These are phyloP conservation scores for Aporophyla lueneburgensis DNA, from an alignment of 2,888 invertebrate species.

Conservation along the genomic window DNA sequence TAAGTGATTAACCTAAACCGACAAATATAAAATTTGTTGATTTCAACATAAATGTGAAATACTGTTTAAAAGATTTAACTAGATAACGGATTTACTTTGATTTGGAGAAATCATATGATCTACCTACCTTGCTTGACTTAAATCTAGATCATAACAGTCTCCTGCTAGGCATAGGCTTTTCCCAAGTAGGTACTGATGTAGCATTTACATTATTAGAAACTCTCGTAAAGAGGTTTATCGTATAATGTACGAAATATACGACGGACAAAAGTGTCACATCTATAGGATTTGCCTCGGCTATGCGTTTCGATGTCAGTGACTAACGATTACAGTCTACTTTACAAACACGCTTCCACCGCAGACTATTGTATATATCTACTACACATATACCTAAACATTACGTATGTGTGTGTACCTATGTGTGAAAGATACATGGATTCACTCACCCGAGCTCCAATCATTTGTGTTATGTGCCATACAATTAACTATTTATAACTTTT, in stretches of 20 bases:
- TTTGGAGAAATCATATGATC: neutral
- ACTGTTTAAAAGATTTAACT: neutral
- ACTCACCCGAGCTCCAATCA: slow-evolving; percentile 61
- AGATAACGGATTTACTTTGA: neutral
- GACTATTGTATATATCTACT: slow-evolving; percentile 60
- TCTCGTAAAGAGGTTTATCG: neutral
- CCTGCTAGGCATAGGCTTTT: neutral
- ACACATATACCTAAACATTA: slow-evolving; percentile 52
- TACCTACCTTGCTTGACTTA: neutral
- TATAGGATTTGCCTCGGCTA: slow-evolving; percentile 75
- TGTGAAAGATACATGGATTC: slow-evolving; percentile 64
- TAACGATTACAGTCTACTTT: slow-evolving; percentile 79
- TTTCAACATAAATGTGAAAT: neutral
- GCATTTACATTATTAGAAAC: neutral
- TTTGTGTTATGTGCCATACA: slow-evolving; percentile 55
- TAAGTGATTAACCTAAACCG: slow-evolving; percentile 31
- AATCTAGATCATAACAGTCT: neutral
- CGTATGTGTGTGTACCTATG: slow-evolving; percentile 52
- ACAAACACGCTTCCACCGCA: slow-evolving; percentile 77
- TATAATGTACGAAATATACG: slow-evolving; percentile 4
- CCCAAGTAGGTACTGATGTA: neutral
- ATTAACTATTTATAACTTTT: slow-evolving; percentile 61
- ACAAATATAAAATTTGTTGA: neutral
- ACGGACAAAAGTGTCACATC: slow-evolving; percentile 73
- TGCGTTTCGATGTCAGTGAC: slow-evolving; percentile 82